A percentile compares a stretch with the other conserved stretches of the same genome.
These are phyloP conservation scores for Paelopatides confundens DNA, from an alignment of 53 echinoderm and acorn worm species.

Conservation along the genomic window DNA sequence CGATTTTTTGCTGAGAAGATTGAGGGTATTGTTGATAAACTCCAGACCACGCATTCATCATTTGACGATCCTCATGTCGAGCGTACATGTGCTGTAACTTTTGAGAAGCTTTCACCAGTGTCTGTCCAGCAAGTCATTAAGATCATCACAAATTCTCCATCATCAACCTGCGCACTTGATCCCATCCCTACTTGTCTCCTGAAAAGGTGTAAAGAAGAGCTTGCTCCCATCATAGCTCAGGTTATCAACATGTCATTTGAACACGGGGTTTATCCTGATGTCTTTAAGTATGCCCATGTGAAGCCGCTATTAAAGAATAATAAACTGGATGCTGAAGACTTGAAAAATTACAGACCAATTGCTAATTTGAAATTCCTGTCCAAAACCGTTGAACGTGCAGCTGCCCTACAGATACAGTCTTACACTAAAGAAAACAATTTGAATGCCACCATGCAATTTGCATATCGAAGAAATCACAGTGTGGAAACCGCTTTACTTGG, in stretches of 20 bases:
- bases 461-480: neutral
- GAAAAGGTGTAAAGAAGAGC: neutral
- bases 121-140: too few species aligned
- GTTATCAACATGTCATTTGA: too few species aligned
- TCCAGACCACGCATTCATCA: too few species aligned
- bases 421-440: neutral
- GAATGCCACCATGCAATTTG: neutral
- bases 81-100: too few species aligned
- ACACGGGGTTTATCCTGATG: too few species aligned
- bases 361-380: conserved; percentile 44
- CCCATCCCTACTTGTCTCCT: neutral
- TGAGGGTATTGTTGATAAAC: too few species aligned
- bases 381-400: conserved; percentile 27
- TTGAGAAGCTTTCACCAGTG: too few species aligned
- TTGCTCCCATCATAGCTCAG: too few species aligned
- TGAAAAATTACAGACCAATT: conserved; percentile 41
- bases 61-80: too few species aligned
- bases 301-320: conserved; percentile 45
- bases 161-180: neutral
- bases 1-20: too few species aligned
- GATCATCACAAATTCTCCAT: too few species aligned
- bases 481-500: neutral
- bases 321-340: conserved; percentile 1
- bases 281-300: too few species aligned
- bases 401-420: neutral